phyloP scores from a whole-genome alignment of 2,113 vertebrate species.

The Otis tarda region DNA sequence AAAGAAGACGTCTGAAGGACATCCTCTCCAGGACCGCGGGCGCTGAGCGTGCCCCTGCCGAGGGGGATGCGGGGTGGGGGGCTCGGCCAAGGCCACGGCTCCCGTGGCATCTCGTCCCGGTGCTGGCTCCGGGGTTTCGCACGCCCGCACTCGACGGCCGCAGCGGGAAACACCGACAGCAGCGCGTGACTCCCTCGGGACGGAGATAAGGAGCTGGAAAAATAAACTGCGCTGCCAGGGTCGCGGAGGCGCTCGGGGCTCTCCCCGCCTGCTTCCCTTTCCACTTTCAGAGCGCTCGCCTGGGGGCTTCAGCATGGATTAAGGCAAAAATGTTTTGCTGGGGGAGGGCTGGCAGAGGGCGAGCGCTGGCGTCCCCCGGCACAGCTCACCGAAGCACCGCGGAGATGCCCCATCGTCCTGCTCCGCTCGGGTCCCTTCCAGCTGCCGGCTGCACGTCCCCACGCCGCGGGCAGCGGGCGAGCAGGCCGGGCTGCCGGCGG shows the following conservation, averaged over 20 bases:
- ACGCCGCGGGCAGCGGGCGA: accelerated
- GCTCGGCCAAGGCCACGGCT: accelerated
- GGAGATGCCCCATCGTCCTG: accelerated
- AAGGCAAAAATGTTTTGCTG: not conserved
- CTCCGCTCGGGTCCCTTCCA: not conserved
- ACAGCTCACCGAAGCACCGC: accelerated
- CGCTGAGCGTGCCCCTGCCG: not conserved
- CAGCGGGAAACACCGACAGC: accelerated
- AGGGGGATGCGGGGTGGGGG: not conserved
- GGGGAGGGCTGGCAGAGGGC: no score
- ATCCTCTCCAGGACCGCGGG: accelerated
- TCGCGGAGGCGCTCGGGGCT: accelerated
- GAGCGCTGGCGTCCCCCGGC: not conserved
- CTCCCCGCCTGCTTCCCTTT: not conserved
- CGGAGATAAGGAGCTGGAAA: not conserved
- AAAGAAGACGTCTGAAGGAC: no score
- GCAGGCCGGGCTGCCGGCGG: not conserved
- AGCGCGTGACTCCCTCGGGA: accelerated
- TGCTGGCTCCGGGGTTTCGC: accelerated
- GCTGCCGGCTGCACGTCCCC: not conserved
- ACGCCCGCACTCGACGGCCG: accelerated
- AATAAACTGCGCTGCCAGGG: not conserved
- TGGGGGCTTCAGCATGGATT: not conserved
- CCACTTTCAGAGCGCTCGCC: accelerated
- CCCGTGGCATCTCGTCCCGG: not conserved